These are phyloP conservation scores for Lophura nycthemera DNA, from an alignment of 2,113 vertebrate genomes.

Conservation along the genomic window DNA sequence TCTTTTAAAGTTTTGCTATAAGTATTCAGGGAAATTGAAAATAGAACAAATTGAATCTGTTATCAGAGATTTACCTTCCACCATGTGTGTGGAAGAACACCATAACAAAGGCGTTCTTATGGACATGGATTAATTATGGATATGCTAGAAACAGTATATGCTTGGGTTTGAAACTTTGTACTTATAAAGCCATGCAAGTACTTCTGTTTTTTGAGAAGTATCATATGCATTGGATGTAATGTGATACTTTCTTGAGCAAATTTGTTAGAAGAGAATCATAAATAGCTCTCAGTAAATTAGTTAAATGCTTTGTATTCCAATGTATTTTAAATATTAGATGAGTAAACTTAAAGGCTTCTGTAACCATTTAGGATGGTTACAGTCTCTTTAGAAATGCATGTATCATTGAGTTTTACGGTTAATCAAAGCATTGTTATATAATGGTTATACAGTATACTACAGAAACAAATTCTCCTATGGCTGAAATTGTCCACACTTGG, in stretches of 20 bases:
- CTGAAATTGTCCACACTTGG: slow-evolving; percentile 13
- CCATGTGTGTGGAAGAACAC: no score
- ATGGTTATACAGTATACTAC: slow-evolving; percentile 22
- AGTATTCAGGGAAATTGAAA: neutral
- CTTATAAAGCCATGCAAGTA: neutral
- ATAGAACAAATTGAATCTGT: neutral
- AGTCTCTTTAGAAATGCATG: neutral
- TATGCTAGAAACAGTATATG: neutral
- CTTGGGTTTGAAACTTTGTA: neutral
- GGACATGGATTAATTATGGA: neutral
- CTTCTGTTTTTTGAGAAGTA: neutral
- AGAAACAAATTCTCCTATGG: slow-evolving; percentile 11
- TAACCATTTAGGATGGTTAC: slow-evolving; percentile 25
- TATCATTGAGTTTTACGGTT: slow-evolving; percentile 38
- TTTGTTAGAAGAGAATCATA: neutral
- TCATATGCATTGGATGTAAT: fast-evolving
- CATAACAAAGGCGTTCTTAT: neutral
- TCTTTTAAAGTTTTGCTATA: neutral
- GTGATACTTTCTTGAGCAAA: neutral
- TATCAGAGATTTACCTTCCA: neutral
- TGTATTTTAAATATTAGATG: slow-evolving; percentile 41
- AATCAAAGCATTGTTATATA: slow-evolving; percentile 47
- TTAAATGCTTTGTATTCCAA: slow-evolving; percentile 32
- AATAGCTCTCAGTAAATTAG: neutral
- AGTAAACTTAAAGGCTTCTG: slow-evolving; percentile 42